A percentile compares a stretch with the other conserved stretches of the same genome.
These are phyloP conservation scores for Temnothorax ravouxi DNA, from an alignment of 2,888 invertebrate genomes.

Conservation along the genomic window DNA sequence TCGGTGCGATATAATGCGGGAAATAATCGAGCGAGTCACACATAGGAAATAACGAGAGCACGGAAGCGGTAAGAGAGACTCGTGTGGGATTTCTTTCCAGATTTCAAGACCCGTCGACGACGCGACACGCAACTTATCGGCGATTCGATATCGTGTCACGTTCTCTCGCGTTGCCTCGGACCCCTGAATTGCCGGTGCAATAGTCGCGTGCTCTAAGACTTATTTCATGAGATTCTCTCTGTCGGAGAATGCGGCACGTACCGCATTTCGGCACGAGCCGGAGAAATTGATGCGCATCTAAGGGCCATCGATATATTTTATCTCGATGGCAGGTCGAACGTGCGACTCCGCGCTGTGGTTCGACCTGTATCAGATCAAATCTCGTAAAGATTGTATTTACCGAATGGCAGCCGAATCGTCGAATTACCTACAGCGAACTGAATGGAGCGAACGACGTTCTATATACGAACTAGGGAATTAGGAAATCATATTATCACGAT, in stretches of 20 bases:
- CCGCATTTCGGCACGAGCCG: constrained; percentile 45
- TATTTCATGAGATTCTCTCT: constrained; percentile 49
- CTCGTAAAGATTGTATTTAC: constrained; percentile 30
- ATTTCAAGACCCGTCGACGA: constrained; percentile 64
- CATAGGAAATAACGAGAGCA: constrained; percentile 13
- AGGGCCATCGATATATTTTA: constrained; percentile 52
- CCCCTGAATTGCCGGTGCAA: not conserved
- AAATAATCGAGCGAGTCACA: not conserved
- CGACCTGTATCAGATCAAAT: constrained; percentile 23
- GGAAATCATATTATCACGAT: not conserved
- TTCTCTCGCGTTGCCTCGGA: constrained; percentile 9
- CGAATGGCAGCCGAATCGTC: constrained; percentile 1
- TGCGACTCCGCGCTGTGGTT: constrained; percentile 5
- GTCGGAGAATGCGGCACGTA: constrained; percentile 35
- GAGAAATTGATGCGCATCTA: constrained; percentile 47
- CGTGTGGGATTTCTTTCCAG: constrained; percentile 12
- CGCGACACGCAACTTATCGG: constrained; percentile 58
- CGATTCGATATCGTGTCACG: constrained; percentile 58
- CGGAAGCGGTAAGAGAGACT: not conserved
- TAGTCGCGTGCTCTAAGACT: constrained; percentile 26
- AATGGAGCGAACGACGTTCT: not conserved
- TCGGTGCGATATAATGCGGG: constrained; percentile 64
- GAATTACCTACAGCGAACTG: not conserved
- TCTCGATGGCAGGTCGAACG: constrained; percentile 25
- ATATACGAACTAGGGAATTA: not conserved